Conservation (phyloP, 37 sponge, comb jelly and placozoan species). For the Diacarnus erythraeanus region DNA sequence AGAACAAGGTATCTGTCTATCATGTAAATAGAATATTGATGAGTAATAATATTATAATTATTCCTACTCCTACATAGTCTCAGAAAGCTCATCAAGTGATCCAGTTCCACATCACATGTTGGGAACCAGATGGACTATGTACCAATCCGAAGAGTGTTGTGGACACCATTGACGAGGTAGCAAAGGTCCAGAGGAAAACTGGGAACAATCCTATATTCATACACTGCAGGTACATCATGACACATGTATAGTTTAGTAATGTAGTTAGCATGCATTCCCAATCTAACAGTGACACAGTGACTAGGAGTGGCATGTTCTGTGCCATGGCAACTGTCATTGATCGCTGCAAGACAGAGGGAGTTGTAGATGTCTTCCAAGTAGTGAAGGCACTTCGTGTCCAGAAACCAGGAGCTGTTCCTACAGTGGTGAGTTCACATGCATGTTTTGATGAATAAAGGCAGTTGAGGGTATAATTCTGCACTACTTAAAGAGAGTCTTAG, state of each 20-base stretch:
- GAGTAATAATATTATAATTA: too few species aligned
- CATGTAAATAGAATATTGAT: neutral
- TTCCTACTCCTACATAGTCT: neutral
- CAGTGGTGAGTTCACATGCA: constrained; percentile 35
- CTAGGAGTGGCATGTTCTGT: constrained; percentile 79
- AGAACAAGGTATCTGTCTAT: constrained; percentile 30
- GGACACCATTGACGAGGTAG: constrained; percentile 74
- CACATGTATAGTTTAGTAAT: too few species aligned
- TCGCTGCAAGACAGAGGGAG: constrained; percentile 75
- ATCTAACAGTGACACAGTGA: constrained; percentile 54
- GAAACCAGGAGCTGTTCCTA: constrained; percentile 52
- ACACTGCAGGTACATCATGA: constrained; percentile 76
- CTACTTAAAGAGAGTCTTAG: too few species aligned
- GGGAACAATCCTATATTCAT: constrained; percentile 81
- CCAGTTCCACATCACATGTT: constrained; percentile 80
- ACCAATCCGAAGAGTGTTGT: constrained; percentile 53
- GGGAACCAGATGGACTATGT: constrained; percentile 65
- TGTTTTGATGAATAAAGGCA: too few species aligned
- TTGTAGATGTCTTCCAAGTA: constrained; percentile 79
- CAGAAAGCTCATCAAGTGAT: constrained; percentile 52
- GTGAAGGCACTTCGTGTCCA: constrained; percentile 76
- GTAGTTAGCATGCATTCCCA: neutral
- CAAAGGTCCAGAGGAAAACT: constrained; percentile 70
- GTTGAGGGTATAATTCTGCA: too few species aligned
- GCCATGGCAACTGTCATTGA: constrained; percentile 65